phyloP scores from a whole-genome alignment of 2,888 invertebrate genomes.

The Bembecia ichneumoniformis region DNA sequence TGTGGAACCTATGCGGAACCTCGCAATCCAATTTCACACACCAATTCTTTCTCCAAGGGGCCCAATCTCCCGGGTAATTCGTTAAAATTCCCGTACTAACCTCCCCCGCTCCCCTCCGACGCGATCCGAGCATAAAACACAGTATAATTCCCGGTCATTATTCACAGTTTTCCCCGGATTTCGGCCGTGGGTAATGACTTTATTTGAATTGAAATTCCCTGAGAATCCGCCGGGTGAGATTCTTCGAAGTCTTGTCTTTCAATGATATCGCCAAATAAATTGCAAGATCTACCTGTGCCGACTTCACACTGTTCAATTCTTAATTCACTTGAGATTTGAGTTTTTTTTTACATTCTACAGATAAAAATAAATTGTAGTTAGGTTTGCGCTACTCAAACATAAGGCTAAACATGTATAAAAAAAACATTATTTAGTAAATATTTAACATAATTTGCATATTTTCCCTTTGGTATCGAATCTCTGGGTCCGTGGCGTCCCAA shows the following conservation, averaged over 20 bases:
- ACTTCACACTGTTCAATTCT: no score
- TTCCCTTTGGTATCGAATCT: no score
- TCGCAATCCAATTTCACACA: constrained; percentile 48
- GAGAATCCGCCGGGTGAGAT: constrained; percentile 15
- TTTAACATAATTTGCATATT: no score
- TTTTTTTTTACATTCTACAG: no score
- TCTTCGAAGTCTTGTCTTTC: not conserved
- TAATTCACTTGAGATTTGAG: no score
- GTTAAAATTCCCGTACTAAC: constrained; percentile 28
- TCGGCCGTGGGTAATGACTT: constrained; percentile 40
- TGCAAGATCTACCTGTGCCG: not conserved
- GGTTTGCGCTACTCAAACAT: no score
- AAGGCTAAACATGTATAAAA: no score
- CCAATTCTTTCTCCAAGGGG: constrained; percentile 35
- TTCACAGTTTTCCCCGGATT: constrained; percentile 46
- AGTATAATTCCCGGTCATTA: constrained; percentile 51
- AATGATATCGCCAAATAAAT: not conserved
- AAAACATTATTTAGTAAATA: no score
- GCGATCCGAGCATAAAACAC: constrained; percentile 37
- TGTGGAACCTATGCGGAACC: not conserved
- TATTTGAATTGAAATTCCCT: constrained; percentile 42
- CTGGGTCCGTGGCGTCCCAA: no score
- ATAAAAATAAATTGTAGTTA: no score
- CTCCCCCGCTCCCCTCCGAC: constrained; percentile 12
- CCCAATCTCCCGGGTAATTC: constrained; percentile 43